Evolutionary conservation across 2,888 invertebrate genomes (phyloP).

Genomic region (Callyntrura sp.): DNA sequence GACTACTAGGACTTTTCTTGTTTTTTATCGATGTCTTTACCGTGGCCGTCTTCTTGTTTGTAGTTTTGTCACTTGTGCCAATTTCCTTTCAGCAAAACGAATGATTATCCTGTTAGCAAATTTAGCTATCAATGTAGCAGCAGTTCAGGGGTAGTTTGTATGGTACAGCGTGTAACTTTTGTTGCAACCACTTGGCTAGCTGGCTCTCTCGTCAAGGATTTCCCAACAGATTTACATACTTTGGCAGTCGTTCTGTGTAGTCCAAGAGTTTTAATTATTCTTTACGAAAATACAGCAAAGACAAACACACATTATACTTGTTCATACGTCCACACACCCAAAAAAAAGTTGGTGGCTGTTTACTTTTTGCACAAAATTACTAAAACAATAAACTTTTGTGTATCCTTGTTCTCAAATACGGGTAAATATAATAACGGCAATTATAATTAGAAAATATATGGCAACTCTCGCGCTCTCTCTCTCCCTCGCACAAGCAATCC

Average conservation of each 20-base stretch:
- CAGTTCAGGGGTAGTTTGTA: not conserved
- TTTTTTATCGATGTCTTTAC: not conserved
- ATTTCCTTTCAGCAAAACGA: constrained; percentile 28
- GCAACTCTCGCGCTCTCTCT: too few species aligned
- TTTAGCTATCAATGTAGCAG: too few species aligned
- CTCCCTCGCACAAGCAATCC: too few species aligned
- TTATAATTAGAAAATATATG: not conserved
- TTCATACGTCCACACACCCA: too few species aligned
- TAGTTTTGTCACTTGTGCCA: constrained; percentile 40
- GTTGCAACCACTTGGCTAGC: not conserved
- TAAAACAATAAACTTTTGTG: constrained; percentile 32
- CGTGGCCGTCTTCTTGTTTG: not conserved
- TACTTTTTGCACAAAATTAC: constrained; percentile 16
- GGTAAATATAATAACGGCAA: not conserved
- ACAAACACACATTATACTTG: too few species aligned
- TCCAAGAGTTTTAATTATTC: constrained; percentile 29
- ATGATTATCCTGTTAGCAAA: not conserved
- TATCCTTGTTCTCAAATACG: constrained; percentile 23
- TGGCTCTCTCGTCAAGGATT: not conserved
- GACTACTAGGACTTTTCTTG: not conserved
- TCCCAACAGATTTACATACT: not conserved
- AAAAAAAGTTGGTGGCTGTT: not conserved
- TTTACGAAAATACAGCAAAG: not conserved
- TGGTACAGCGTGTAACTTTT: not conserved
- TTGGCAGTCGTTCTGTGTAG: not conserved